These are phyloP conservation scores for Lasius fuliginosus DNA, from an alignment of 2,888 invertebrate species.

Conservation along the genomic window DNA sequence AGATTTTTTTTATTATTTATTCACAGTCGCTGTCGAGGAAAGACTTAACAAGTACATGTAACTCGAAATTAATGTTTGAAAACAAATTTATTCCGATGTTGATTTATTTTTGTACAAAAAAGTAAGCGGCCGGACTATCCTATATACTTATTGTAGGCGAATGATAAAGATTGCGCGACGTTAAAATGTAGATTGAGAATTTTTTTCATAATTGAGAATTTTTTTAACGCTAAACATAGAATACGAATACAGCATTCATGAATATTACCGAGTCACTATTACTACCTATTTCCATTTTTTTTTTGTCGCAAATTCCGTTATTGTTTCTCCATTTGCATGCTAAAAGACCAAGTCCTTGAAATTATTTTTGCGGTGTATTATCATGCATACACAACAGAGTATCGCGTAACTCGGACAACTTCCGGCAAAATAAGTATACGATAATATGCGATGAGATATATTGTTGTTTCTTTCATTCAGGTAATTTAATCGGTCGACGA, in stretches of 20 bases:
- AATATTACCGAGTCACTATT: neutral
- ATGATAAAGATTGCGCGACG: neutral
- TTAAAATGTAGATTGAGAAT: neutral
- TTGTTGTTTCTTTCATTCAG: neutral
- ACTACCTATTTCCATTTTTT: neutral
- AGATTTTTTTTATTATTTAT: neutral
- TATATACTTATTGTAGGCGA: neutral
- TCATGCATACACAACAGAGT: neutral
- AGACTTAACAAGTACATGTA: too few relatives aligned
- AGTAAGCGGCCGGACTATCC: neutral
- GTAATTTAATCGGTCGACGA: neutral
- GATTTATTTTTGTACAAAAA: neutral
- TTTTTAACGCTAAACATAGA: neutral
- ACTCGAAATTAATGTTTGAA: neutral
- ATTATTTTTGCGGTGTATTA: neutral
- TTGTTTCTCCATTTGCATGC: neutral
- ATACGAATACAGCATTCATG: neutral
- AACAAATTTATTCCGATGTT: neutral
- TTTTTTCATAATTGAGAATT: neutral
- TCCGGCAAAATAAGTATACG: neutral
- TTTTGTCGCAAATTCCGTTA: neutral
- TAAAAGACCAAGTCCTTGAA: constrained; percentile 1
- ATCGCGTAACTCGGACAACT: neutral
- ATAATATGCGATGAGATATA: neutral
- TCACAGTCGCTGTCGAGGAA: neutral